Base-by-base conservation (phyloP, 2,113 vertebrate genomes). In the Ochotona princeps region DNA sequence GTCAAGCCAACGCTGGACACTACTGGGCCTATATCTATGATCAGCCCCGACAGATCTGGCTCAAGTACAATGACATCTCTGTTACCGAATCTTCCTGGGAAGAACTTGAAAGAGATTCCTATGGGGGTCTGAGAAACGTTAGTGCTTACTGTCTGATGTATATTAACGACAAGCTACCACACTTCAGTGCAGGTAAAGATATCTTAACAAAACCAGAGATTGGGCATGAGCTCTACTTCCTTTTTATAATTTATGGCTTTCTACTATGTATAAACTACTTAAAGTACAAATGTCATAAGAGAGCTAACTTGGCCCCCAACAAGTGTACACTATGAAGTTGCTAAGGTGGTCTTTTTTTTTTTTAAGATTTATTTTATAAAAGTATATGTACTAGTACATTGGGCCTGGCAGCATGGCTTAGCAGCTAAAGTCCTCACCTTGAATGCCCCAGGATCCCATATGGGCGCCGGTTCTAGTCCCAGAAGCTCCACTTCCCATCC, bases 91-190 rank as follows among this genome's bases (percentile, higher is more conserved):
- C 99, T 0, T 99, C 99, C 0, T 99, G 99, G 99, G 99, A 99
- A 66, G 99, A 99, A 95, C 97, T 99, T 94, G 98, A 99, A 96
- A 97, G 99, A 49, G 99, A 99, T 96, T 99, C 99, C 0, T 99
- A 99, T 0, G 99, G 99, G 2, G 99, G 99, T 23, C 95, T 98
- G 98, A 99, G 97, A 96, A 99, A 99, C 0, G 99, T 99, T 93
- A 99, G 99, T 4, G 99, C 99, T 69, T 99, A 99, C 97, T 99
- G 99, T 96, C 98, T 99, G 93, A 99, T 99, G 98, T 99, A 99
- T 97, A 99, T 99, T 10, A 98, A 98, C 0, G 98, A 98, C 83
- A 96, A 97, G 85, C 93, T 99, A 2, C 98, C 98, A 1, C 85
- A 86, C 51, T 97, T 96, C 0, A 97, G 93, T 38, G 97, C 98